These are phyloP conservation scores for Zophobas morio DNA, from an alignment of 1,140 invertebrate genomes.

Conservation along the genomic window DNA sequence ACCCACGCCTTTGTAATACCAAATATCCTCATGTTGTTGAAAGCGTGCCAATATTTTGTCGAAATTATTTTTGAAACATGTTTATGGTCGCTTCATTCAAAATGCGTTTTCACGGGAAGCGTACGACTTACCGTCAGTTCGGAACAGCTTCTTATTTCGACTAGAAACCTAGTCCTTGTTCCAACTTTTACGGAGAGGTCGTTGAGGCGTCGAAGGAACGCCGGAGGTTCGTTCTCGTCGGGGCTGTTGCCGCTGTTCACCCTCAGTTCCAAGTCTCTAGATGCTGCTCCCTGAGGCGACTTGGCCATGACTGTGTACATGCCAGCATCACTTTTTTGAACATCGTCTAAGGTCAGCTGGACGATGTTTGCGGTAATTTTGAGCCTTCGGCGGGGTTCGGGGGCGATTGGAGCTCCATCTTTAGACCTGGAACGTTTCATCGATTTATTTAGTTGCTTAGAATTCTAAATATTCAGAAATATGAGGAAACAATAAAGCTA, in stretches of 20 bases:
- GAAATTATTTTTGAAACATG: slow-evolving; percentile 34
- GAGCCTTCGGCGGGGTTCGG: slow-evolving; percentile 59
- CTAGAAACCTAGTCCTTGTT: slow-evolving; percentile 84
- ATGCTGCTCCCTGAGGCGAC: slow-evolving; percentile 68
- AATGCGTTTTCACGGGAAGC: slow-evolving; percentile 1
- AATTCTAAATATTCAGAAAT: no score
- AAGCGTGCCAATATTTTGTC: slow-evolving; percentile 32
- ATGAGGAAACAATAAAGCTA: no score
- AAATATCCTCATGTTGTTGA: slow-evolving; percentile 30
- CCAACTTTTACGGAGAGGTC: slow-evolving; percentile 90
- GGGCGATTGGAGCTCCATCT: slow-evolving; percentile 62
- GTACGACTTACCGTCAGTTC: slow-evolving; percentile 78
- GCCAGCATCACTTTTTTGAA: slow-evolving; percentile 71
- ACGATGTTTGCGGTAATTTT: slow-evolving; percentile 68
- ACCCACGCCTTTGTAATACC: slow-evolving; percentile 31
- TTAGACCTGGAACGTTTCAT: slow-evolving; percentile 59
- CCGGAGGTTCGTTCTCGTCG: slow-evolving; percentile 77
- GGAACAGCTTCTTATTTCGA: slow-evolving; percentile 85
- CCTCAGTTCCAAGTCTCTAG: slow-evolving; percentile 65
- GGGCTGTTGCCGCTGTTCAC: slow-evolving; percentile 57
- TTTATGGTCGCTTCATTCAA: slow-evolving; percentile 25
- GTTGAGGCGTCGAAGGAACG: slow-evolving; percentile 82
- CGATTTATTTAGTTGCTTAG: no score
- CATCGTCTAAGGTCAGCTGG: slow-evolving; percentile 71
- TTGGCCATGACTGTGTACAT: slow-evolving; percentile 74